Conservation (phyloP, 2,888 invertebrate genomes). For the Lypha dubia region DNA sequence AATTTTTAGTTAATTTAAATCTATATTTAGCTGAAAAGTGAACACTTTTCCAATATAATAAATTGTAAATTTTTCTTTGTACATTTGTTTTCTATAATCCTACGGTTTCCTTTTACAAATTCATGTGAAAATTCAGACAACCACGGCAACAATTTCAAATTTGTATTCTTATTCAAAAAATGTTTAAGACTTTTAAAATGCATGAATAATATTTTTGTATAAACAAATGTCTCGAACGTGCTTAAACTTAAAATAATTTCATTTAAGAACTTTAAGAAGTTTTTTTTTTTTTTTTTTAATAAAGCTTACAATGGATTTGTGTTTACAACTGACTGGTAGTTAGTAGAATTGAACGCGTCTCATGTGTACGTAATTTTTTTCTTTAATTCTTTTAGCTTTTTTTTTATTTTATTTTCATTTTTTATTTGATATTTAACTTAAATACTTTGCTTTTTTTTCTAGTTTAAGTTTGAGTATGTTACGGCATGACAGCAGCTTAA, state of each 20-base stretch:
- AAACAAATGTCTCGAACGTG: conserved; percentile 72
- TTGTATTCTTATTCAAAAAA: conserved; percentile 52
- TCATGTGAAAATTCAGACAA: conserved; percentile 15
- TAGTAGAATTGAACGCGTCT: conserved; percentile 6
- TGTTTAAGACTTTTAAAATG: conserved; percentile 52
- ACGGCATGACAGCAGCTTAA: conserved; percentile 67
- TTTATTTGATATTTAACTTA: conserved; percentile 37
- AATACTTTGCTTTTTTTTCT: conserved; percentile 32
- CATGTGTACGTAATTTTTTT: conserved; percentile 35
- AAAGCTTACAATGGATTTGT: conserved; percentile 40
- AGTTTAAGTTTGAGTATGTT: conserved; percentile 47
- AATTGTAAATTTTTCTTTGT: too few species aligned
- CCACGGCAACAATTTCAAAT: not conserved
- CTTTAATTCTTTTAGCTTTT: not conserved
- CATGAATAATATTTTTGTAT: conserved; percentile 68
- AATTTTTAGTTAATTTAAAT: too few species aligned
- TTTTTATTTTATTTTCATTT: too few species aligned
- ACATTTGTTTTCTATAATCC: conserved; percentile 8
- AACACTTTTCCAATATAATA: too few species aligned
- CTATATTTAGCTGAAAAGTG: too few species aligned
- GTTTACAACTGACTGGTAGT: conserved; percentile 3
- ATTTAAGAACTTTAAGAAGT: conserved; percentile 23
- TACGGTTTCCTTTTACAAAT: conserved; percentile 1
- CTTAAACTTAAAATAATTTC: conserved; percentile 71
- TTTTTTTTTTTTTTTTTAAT: not conserved